Evolutionary conservation across 2,888 invertebrate species (phyloP).

Genomic region (Dasypolia templi): DNA sequence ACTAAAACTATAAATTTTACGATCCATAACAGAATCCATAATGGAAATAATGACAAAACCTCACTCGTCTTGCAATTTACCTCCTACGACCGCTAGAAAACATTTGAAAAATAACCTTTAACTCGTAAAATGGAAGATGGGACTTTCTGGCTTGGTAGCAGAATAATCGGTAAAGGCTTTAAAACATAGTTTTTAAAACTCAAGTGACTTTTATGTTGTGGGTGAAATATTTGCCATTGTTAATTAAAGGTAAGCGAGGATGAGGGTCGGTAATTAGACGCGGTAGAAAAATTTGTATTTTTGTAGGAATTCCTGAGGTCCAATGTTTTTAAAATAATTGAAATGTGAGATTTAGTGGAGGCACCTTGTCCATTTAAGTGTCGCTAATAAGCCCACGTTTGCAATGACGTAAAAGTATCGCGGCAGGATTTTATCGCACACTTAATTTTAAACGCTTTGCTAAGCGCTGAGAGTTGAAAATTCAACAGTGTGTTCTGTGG

Average conservation of each 20-base stretch:
- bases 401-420: too few relatives aligned
- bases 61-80: slow-evolving; percentile 31
- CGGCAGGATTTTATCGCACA: too few relatives aligned
- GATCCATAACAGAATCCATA: slow-evolving; percentile 46
- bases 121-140: slow-evolving; percentile 47
- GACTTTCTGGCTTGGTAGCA: slow-evolving; percentile 31
- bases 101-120: slow-evolving; percentile 45
- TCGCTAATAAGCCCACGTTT: too few relatives aligned
- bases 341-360: too few relatives aligned
- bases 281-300: slow-evolving; percentile 11
- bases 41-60: slow-evolving; percentile 52
- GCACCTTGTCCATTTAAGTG: not conserved
- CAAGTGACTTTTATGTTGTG: slow-evolving; percentile 48
- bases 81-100: slow-evolving; percentile 38
- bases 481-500: too few relatives aligned
- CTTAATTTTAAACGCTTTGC: too few relatives aligned
- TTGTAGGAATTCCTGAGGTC: not conserved
- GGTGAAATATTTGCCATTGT: slow-evolving; percentile 33
- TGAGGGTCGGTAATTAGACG: not conserved
- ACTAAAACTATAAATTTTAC: slow-evolving; percentile 53
- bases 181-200: slow-evolving; percentile 56
- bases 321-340: not conserved
- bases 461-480: too few relatives aligned
- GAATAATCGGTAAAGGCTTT: slow-evolving; percentile 27
- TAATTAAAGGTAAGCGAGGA: slow-evolving; percentile 9